These are phyloP conservation scores for Mycogona germanica DNA, from an alignment of 2,888 invertebrate genomes.

Conservation along the genomic window DNA sequence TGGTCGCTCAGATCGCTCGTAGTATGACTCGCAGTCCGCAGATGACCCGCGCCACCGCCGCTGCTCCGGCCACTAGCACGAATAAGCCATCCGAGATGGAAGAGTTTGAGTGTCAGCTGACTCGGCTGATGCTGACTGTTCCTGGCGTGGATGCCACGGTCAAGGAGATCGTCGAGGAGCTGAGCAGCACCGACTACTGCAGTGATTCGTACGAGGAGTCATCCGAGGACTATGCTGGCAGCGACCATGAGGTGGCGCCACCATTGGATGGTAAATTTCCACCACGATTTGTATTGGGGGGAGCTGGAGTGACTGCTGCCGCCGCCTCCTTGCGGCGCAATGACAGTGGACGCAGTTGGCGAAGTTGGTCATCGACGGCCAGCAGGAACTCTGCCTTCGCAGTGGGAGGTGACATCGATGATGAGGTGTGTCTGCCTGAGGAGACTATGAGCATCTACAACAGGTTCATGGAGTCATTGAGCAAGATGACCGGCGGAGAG, in stretches of 20 bases:
- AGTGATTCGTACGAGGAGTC: constrained; percentile 86
- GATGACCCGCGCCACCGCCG: constrained; percentile 33
- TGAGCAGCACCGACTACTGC: constrained; percentile 87
- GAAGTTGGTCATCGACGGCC: constrained; percentile 5
- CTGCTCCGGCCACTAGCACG: too few species aligned
- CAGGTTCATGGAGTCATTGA: constrained; percentile 65
- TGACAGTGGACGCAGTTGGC: constrained; percentile 11
- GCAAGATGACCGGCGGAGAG: constrained; percentile 40
- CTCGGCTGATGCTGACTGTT: constrained; percentile 82
- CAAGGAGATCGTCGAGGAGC: constrained; percentile 79
- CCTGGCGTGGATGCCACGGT: constrained; percentile 84
- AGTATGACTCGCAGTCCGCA: constrained; percentile 23
- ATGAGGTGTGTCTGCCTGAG: constrained; percentile 13
- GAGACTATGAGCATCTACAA: constrained; percentile 76
- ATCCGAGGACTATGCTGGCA: constrained; percentile 84
- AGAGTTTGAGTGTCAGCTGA: constrained; percentile 80
- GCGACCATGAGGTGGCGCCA: constrained; percentile 48
- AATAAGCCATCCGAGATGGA: constrained; percentile 77
- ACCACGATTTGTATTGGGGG: neutral
- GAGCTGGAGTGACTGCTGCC: neutral
- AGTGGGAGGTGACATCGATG: constrained; percentile 2
- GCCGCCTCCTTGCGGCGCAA: neutral
- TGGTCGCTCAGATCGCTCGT: constrained; percentile 23
- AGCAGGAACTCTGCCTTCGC: constrained; percentile 1
- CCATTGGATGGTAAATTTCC: neutral